Evolutionary conservation across 2,888 invertebrate genomes (phyloP).

Genomic region (Macrosoma leucophasiata): DNA sequence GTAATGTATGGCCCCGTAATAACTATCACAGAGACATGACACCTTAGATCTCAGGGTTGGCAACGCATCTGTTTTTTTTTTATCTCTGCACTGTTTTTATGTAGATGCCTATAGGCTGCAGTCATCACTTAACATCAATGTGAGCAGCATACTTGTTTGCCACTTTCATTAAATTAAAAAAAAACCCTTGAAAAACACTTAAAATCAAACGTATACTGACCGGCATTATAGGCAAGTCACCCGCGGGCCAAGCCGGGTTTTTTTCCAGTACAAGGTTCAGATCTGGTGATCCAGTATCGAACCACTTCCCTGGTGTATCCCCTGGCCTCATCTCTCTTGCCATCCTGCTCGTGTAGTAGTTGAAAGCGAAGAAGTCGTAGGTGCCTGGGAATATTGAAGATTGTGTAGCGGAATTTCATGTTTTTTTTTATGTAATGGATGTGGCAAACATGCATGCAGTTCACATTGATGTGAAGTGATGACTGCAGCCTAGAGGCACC

Average conservation of each 20-base stretch:
- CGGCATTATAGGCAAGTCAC: not conserved
- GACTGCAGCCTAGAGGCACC: no score
- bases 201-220: not conserved
- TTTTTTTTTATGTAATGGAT: no score
- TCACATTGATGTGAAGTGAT: no score
- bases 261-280: conserved; percentile 22
- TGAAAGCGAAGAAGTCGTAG: conserved; percentile 78
- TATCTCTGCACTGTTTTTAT: no score
- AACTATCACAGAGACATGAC: no score
- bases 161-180: not conserved
- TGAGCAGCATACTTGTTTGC: not conserved
- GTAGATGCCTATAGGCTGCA: not conserved
- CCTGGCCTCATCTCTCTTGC: conserved; percentile 32
- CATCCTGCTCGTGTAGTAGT: conserved; percentile 73
- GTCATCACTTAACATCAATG: not conserved
- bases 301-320: conserved; percentile 27
- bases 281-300: conserved; percentile 29
- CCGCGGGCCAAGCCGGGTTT: conserved; percentile 1
- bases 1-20: no score
- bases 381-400: no score
- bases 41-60: no score
- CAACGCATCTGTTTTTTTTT: no score
- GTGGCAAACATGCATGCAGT: no score
- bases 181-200: not conserved
- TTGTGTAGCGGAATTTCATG: no score